A percentile compares a stretch with the other conserved stretches of the same genome.
Conservation (phyloP, 2,888 invertebrate genomes). For the Chydorus sphaericus region DNA sequence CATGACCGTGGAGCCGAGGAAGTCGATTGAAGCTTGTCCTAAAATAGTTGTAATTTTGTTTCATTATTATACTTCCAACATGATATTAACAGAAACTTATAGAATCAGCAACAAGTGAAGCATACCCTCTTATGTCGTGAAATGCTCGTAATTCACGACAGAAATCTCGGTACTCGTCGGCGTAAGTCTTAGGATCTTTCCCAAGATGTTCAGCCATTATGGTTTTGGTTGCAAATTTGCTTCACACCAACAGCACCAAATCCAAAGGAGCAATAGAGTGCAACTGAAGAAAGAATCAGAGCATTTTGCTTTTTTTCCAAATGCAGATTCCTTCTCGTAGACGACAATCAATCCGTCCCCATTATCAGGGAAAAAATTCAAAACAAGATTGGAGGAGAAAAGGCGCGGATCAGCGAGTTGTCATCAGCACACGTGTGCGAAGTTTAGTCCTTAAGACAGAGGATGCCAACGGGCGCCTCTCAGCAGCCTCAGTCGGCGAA, state of each 20-base stretch:
- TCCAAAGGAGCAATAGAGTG: too few relatives aligned
- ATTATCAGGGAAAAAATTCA: conserved; percentile 1
- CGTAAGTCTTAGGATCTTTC: conserved; percentile 57
- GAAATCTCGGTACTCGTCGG: conserved; percentile 63
- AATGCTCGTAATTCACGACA: conserved; percentile 74
- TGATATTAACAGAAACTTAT: not conserved
- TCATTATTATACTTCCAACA: conserved; percentile 1
- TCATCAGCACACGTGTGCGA: conserved; percentile 4
- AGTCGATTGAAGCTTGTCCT: conserved; percentile 51
- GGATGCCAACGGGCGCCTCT: conserved; percentile 5
- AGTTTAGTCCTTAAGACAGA: not conserved
- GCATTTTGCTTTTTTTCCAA: too few relatives aligned
- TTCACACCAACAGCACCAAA: not conserved
- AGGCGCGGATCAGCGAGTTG: conserved; percentile 5
- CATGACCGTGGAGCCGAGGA: conserved; percentile 71
- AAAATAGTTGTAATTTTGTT: not conserved
- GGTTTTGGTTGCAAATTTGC: too few relatives aligned
- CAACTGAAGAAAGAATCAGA: too few relatives aligned
- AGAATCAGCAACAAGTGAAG: not conserved
- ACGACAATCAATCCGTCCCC: too few relatives aligned
- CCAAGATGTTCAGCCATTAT: conserved; percentile 47
- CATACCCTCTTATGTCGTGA: conserved; percentile 76
- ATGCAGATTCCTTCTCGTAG: too few relatives aligned
- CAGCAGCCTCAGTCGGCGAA: too few relatives aligned
- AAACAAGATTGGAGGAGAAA: not conserved